Conservation (phyloP, 2,888 invertebrate species). For the Diploptera punctata region DNA sequence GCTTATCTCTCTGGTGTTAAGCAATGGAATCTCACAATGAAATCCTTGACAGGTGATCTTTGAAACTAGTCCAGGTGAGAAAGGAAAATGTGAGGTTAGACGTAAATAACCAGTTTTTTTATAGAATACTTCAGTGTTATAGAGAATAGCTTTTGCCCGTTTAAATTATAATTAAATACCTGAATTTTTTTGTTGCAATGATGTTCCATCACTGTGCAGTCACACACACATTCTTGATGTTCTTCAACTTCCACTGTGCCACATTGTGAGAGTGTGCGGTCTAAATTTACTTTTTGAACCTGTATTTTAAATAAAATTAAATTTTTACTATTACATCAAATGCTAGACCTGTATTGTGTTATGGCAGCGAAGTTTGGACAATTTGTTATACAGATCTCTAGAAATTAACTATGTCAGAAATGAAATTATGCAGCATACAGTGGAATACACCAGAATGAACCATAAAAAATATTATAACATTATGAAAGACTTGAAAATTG, state of each 20-base stretch:
- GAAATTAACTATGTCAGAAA: too few species aligned
- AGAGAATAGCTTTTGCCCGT: background rate
- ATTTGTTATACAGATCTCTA: too few species aligned
- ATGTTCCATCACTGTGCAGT: constrained; percentile 2
- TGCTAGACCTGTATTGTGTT: too few species aligned
- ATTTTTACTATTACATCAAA: too few species aligned
- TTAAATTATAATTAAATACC: background rate
- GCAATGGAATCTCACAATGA: background rate
- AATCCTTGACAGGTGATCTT: background rate
- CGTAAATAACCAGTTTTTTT: background rate
- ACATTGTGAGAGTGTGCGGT: background rate
- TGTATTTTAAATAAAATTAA: too few species aligned
- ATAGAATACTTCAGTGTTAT: background rate
- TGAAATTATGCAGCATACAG: too few species aligned
- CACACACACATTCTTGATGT: background rate
- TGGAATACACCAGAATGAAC: too few species aligned
- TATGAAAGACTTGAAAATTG: too few species aligned
- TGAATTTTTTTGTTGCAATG: background rate
- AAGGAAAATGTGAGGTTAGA: background rate
- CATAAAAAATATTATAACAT: too few species aligned
- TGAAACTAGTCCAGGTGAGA: background rate
- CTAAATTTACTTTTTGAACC: too few species aligned
- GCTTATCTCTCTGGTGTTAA: too few species aligned
- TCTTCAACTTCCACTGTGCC: constrained; percentile 3
- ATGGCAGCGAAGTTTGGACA: too few species aligned